Evolutionary conservation across 2,113 vertebrate species (phyloP).

Genomic region (Cephalopterus ornatus): DNA sequence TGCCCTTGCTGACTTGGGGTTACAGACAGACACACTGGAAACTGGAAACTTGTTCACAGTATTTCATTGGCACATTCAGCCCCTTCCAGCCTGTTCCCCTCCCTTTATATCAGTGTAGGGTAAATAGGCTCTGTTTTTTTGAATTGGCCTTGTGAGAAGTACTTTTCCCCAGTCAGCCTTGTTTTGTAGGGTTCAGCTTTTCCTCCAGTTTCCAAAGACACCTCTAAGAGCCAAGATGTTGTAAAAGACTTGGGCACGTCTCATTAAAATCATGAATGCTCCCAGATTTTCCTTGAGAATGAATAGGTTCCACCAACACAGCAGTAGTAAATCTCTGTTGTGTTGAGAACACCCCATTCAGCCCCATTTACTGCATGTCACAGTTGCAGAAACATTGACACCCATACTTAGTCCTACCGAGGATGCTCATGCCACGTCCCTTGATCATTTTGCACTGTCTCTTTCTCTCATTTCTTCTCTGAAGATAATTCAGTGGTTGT

Average conservation of each 20-base stretch:
- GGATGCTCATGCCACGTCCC: neutral
- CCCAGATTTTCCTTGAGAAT: neutral
- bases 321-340: neutral
- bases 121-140: neutral
- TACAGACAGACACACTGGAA: neutral
- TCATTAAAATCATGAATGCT: neutral
- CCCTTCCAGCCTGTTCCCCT: neutral
- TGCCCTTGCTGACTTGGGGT: neutral
- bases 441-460: neutral
- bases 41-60: neutral
- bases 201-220: neutral
- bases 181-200: neutral
- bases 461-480: neutral
- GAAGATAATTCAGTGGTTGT: neutral
- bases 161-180: neutral
- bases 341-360: neutral
- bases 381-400: neutral
- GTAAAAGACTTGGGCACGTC: neutral
- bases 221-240: neutral
- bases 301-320: neutral
- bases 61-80: neutral
- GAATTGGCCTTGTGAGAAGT: neutral
- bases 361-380: neutral
- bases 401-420: neutral
- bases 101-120: neutral